Evolutionary conservation across 2,113 vertebrate genomes (phyloP), one percentile per base, ranked within the genome.

Genomic region (Speoplatyrhinus poulsoni): DNA sequence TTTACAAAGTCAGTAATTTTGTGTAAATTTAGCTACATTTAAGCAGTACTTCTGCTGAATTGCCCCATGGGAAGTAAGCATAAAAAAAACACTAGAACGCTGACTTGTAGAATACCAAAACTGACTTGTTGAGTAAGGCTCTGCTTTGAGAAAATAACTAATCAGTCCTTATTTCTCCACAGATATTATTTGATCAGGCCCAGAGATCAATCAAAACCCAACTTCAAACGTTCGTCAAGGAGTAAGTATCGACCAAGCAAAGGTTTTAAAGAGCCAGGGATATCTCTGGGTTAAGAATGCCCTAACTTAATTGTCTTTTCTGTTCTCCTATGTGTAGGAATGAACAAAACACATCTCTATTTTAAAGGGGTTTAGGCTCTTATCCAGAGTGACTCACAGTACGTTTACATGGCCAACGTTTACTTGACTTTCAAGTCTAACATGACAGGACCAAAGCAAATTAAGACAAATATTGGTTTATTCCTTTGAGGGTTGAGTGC

Each of bases 161-260:
- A 68, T 41, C 17, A 12, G n/a, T 67, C 16, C 60, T 65, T 19
- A 16, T 70, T 78, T 77, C 75, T 75, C 53, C 17, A 50, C 93
- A 99, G 98, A 99, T 98, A 85, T 91, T 99, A 16, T 98, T 99
- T 85, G 98, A 99, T 88, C 98, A 98, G 86, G 96, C 95, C 67
- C 96, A 98, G 89, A 95, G 96, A 93, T 98, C 97, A 36, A 96
- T 99, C 88, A 99, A 98, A 90, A 94, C 92, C 48, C 98, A 99
- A 54, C 96, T 98, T 87, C 96, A 96, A 85, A 93, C 92, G 15
- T 99, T 99, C 49, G 93, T 99, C 55, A 98, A 98, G 94, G 98
- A 99, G 96, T 98, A 90, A 96, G 96, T 96, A 81, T 83, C 36
- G 12, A 69, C 9, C 68, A 10, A 60, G 16, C 12, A 41, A 62